Evolutionary conservation across 2,888 invertebrate genomes (phyloP).

Genomic region (Aphrophora alni): DNA sequence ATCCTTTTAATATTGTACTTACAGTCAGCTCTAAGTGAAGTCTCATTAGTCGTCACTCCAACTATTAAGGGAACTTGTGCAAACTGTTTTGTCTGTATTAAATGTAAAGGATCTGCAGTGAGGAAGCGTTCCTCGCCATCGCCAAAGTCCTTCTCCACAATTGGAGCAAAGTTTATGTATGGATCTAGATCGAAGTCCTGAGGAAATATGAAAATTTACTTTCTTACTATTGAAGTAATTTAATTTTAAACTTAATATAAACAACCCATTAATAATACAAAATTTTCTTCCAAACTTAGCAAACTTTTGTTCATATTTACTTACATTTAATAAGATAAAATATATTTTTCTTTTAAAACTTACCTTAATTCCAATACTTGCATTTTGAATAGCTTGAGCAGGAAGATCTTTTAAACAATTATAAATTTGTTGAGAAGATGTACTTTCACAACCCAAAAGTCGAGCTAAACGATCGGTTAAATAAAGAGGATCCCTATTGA

Average conservation of each 20-base stretch:
- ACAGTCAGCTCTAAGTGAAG: neutral
- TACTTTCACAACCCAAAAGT: conserved; percentile 64
- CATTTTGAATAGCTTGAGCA: conserved; percentile 28
- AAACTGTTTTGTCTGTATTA: neutral
- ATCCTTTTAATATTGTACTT: too few species aligned
- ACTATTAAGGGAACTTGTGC: neutral
- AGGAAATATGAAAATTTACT: too few species aligned
- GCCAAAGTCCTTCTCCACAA: neutral
- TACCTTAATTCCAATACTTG: conserved; percentile 12
- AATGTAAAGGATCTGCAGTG: neutral
- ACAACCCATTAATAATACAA: too few species aligned
- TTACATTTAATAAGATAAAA: too few species aligned
- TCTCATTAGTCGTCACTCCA: neutral
- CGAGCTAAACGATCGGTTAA: conserved; percentile 69
- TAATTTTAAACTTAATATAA: too few species aligned
- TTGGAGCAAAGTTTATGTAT: neutral
- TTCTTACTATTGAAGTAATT: too few species aligned
- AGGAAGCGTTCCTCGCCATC: neutral
- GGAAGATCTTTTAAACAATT: conserved; percentile 65
- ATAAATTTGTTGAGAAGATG: conserved; percentile 62
- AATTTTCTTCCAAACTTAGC: too few species aligned
- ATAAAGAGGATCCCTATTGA: conserved; percentile 62
- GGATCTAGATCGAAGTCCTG: neutral
- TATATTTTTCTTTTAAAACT: neutral
- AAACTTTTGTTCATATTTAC: too few species aligned